A percentile compares a stretch with the other conserved stretches of the same genome.
Conservation (phyloP, 2,888 invertebrate species). For the Coremacera marginata region DNA sequence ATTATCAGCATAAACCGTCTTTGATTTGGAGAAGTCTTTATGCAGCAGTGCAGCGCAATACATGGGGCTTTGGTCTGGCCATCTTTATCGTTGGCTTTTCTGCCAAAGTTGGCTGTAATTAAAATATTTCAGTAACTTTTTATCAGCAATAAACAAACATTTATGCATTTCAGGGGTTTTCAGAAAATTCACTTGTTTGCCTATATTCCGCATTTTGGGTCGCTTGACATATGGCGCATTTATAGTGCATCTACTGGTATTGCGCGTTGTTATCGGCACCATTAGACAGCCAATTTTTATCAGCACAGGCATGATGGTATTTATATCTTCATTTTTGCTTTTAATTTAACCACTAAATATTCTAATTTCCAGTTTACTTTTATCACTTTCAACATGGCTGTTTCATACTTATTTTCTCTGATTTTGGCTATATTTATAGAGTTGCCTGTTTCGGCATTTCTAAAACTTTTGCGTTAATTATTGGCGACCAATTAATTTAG, state of each 20-base stretch:
- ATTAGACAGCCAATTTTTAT: conserved; percentile 61
- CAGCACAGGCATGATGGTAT: conserved; percentile 62
- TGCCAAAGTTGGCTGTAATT: conserved; percentile 65
- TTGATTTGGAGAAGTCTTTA: conserved; percentile 66
- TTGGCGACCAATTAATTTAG: too few relatives aligned
- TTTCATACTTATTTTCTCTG: conserved; percentile 58
- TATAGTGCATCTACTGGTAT: conserved; percentile 58
- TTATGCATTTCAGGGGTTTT: conserved; percentile 54
- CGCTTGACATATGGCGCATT: conserved; percentile 65
- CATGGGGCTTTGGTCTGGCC: conserved; percentile 65
- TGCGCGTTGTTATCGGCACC: conserved; percentile 56
- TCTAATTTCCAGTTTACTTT: conserved; percentile 56
- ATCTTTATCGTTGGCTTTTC: conserved; percentile 62
- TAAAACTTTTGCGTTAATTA: conserved; percentile 56
- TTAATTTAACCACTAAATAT: not conserved
- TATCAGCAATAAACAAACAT: not conserved
- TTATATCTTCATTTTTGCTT: not conserved
- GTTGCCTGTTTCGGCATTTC: conserved; percentile 59
- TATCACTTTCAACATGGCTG: conserved; percentile 56
- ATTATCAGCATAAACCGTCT: conserved; percentile 55
- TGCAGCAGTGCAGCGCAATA: conserved; percentile 65
- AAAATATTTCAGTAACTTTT: not conserved
- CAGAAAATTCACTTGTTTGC: conserved; percentile 60
- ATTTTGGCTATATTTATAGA: conserved; percentile 60
- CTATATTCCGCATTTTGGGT: conserved; percentile 62